phyloP scores from a whole-genome alignment of 1,140 invertebrate genomes.

The Atta colombica region DNA sequence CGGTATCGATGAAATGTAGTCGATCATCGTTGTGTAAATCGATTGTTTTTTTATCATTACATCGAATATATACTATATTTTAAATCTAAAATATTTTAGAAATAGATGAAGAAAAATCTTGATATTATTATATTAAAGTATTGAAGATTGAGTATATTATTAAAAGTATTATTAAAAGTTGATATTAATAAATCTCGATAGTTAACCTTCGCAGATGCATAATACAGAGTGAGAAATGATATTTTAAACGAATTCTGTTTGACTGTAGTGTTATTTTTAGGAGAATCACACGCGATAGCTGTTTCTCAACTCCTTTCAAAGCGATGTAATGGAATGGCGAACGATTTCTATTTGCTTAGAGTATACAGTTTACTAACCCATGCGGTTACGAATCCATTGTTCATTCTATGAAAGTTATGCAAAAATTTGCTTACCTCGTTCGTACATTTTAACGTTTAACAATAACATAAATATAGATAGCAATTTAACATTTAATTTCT shows the following conservation, averaged over 20 bases:
- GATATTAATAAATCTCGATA: background rate
- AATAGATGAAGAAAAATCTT: background rate
- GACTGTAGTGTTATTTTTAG: background rate
- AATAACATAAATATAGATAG: background rate
- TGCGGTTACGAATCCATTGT: background rate
- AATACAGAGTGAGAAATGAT: background rate
- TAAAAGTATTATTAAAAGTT: too few relatives aligned
- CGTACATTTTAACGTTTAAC: background rate
- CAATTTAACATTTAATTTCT: constrained; percentile 23
- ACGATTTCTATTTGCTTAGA: constrained; percentile 68
- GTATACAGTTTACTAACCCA: constrained; percentile 30
- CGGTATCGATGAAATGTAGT: constrained; percentile 18
- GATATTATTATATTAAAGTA: background rate
- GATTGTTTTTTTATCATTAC: background rate
- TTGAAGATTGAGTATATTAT: too few relatives aligned
- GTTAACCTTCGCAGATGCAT: background rate
- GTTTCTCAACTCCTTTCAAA: constrained; percentile 38
- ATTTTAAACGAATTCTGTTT: background rate
- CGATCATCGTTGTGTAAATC: constrained; percentile 22
- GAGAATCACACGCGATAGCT: background rate
- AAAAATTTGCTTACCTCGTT: constrained; percentile 30
- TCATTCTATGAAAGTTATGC: constrained; percentile 25
- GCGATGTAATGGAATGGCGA: constrained; percentile 33
- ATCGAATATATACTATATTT: background rate
- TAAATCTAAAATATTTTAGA: background rate